Evolutionary conservation across 1,140 invertebrate species (phyloP).

Genomic region (Zaprionus ornatus): DNA sequence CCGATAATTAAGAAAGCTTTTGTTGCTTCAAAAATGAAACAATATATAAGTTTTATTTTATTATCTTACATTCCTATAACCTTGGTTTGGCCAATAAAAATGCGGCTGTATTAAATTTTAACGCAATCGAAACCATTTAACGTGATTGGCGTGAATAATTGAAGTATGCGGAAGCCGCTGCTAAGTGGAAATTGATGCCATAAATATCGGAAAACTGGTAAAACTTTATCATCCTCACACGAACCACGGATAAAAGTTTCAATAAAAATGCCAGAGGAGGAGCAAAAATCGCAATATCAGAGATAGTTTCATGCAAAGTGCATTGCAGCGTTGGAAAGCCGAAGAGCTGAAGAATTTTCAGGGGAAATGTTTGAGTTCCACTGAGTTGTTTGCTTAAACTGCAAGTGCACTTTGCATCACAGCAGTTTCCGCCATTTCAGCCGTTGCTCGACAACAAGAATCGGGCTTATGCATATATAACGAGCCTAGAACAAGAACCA

Average conservation of each 20-base stretch:
- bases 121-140: slow-evolving; percentile 25
- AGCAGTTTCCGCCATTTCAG: not conserved
- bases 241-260: not conserved
- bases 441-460: not conserved
- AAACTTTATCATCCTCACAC: not conserved
- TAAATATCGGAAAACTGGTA: not conserved
- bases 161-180: not conserved
- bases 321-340: not conserved
- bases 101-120: slow-evolving; percentile 13
- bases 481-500: slow-evolving; percentile 1
- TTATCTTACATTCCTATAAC: not conserved
- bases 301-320: not conserved
- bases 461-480: slow-evolving; percentile 7
- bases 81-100: not conserved
- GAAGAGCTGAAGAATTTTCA: not conserved
- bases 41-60: not conserved
- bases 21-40: not conserved
- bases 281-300: not conserved
- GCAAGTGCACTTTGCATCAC: slow-evolving; percentile 1
- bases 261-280: not conserved
- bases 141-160: slow-evolving; percentile 14
- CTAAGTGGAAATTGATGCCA: not conserved
- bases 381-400: not conserved
- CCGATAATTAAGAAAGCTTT: not conserved
- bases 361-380: not conserved